These are phyloP conservation scores for Steinernema scapterisci DNA, from an alignment of 2,888 invertebrate genomes.

Conservation along the genomic window DNA sequence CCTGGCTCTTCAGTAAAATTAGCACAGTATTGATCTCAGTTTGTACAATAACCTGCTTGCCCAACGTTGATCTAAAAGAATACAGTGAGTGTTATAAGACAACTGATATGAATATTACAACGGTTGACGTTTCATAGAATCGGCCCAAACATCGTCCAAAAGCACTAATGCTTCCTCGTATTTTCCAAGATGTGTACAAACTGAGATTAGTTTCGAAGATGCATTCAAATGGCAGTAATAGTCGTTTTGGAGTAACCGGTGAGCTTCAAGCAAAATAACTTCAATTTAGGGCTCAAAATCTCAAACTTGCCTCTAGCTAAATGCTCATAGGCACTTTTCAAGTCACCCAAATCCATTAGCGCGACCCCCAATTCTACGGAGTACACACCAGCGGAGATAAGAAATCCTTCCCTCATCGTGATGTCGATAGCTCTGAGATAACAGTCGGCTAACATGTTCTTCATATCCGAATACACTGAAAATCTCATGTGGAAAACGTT, in stretches of 20 bases:
- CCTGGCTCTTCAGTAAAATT: slow-evolving; percentile 1
- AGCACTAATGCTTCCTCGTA: neutral
- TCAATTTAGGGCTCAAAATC: too few species aligned
- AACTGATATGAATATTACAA: neutral
- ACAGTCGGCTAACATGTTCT: slow-evolving; percentile 8
- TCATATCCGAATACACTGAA: slow-evolving; percentile 21
- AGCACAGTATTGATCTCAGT: neutral
- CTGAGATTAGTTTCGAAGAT: neutral
- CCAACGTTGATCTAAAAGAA: neutral
- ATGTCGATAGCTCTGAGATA: slow-evolving; percentile 1
- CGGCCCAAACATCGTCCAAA: slow-evolving; percentile 15
- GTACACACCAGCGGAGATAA: slow-evolving; percentile 16
- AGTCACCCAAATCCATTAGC: neutral
- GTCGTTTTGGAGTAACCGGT: slow-evolving; percentile 10
- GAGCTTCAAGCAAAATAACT: neutral
- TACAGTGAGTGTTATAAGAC: neutral
- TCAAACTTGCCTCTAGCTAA: neutral
- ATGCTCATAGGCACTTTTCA: neutral
- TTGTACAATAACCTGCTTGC: neutral
- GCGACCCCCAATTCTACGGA: slow-evolving; percentile 15
- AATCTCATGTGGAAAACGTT: neutral
- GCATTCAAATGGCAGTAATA: slow-evolving; percentile 8
- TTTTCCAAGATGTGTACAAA: neutral
- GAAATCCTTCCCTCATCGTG: slow-evolving; percentile 15
- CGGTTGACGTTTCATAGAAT: slow-evolving; percentile 24